Conservation (phyloP, 2,797 vertebrate genomes). For the Picus viridis region DNA sequence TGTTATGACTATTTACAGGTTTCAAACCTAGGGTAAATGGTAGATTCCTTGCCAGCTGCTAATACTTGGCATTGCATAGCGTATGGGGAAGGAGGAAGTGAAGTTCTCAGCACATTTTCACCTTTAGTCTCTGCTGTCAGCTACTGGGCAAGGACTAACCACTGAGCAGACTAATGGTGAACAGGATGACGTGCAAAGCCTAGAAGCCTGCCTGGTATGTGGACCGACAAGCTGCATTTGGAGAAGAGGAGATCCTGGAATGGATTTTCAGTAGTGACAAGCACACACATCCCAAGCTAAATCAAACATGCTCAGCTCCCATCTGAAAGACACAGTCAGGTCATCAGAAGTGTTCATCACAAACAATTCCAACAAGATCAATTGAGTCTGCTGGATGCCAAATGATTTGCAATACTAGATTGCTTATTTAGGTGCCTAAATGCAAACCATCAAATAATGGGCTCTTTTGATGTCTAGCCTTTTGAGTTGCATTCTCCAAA, state of each 20-base stretch:
- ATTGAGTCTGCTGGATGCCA: background rate
- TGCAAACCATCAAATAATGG: background rate
- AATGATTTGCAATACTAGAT: background rate
- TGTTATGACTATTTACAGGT: conserved; percentile 38
- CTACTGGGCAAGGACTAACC: background rate
- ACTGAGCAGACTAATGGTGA: background rate
- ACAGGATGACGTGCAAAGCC: background rate
- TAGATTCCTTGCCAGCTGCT: background rate
- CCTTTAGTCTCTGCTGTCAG: background rate
- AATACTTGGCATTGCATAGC: background rate
- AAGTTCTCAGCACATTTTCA: background rate
- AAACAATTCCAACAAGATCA: background rate
- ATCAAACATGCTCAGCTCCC: background rate
- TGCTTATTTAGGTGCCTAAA: background rate
- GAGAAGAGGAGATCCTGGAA: background rate
- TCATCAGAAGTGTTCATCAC: background rate
- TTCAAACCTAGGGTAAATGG: background rate
- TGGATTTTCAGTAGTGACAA: background rate
- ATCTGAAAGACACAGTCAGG: background rate
- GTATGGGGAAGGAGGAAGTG: background rate
- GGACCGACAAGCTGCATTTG: background rate
- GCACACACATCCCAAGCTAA: background rate
- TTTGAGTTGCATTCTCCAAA: background rate
- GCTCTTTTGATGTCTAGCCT: background rate
- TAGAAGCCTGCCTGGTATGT: background rate